phyloP scores from a whole-genome alignment of 2,888 invertebrate genomes.

The Cryptocephalus primarius region DNA sequence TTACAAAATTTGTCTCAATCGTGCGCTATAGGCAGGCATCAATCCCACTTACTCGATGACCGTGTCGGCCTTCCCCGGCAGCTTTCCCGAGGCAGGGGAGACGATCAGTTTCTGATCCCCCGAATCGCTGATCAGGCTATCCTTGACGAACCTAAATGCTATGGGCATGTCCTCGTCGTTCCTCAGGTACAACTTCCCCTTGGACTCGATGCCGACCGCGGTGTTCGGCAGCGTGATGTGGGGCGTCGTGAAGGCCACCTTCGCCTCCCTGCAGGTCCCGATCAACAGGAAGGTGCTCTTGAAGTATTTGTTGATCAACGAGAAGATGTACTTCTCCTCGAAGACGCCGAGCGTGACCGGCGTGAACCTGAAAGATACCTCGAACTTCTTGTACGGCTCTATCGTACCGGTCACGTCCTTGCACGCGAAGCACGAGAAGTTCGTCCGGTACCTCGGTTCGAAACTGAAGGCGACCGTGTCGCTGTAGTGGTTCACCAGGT shows the following conservation, averaged over 20 bases:
- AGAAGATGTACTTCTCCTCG: constrained; percentile 40
- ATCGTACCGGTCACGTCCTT: constrained; percentile 47
- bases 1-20: too few relatives aligned
- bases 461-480: constrained; percentile 41
- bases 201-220: constrained; percentile 44
- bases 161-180: constrained; percentile 46
- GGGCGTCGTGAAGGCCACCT: constrained; percentile 47
- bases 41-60: constrained; percentile 46
- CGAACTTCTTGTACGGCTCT: constrained; percentile 46
- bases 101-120: constrained; percentile 42
- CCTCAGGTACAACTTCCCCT: constrained; percentile 37
- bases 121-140: constrained; percentile 45
- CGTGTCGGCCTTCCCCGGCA: constrained; percentile 41
- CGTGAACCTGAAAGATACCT: constrained; percentile 53
- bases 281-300: constrained; percentile 48
- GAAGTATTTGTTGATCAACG: constrained; percentile 44
- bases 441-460: constrained; percentile 8
- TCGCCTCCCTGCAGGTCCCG: constrained; percentile 52
- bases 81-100: constrained; percentile 40
- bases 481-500: constrained; percentile 55
- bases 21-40: too few relatives aligned
- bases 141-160: constrained; percentile 43
- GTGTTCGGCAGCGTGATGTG: constrained; percentile 51
- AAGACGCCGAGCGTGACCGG: constrained; percentile 51
- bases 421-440: constrained; percentile 42